These are phyloP conservation scores for Heliconius nattereri DNA, from an alignment of 1,140 invertebrate species.

Conservation along the genomic window DNA sequence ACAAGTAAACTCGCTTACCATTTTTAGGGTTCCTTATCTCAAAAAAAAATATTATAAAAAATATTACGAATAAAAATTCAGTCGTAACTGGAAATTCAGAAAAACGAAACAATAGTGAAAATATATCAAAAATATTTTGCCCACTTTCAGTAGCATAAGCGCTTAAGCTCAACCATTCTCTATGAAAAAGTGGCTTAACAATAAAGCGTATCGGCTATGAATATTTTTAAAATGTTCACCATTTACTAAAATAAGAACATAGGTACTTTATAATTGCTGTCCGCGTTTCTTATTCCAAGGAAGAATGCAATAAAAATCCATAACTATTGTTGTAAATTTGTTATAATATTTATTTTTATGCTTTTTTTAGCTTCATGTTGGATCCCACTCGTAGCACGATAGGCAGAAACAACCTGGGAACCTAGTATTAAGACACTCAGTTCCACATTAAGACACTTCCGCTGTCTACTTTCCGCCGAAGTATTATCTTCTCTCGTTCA, in stretches of 20 bases:
- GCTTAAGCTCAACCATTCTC: slow-evolving; percentile 2
- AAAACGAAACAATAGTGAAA: neutral
- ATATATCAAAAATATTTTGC: slow-evolving; percentile 1
- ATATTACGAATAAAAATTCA: neutral
- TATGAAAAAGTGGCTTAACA: slow-evolving; percentile 13
- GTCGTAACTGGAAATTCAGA: neutral
- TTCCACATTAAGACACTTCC: no score
- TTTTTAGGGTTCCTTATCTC: no score
- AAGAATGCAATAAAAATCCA: no score
- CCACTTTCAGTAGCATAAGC: neutral
- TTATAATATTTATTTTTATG: no score
- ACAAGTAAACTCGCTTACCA: neutral
- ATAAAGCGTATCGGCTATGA: neutral
- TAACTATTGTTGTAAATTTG: no score
- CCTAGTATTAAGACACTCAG: no score
- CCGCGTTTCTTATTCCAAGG: neutral
- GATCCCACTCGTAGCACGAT: no score
- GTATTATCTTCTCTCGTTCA: no score
- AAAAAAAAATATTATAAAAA: no score
- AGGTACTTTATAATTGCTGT: neutral
- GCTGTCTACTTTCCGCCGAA: no score
- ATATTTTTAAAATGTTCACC: slow-evolving; percentile 4
- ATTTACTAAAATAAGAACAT: neutral
- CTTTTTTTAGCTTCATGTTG: no score
- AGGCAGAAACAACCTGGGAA: no score